Evolutionary conservation across 2,888 invertebrate species (phyloP).

Genomic region (Nemapogon koenigi): DNA sequence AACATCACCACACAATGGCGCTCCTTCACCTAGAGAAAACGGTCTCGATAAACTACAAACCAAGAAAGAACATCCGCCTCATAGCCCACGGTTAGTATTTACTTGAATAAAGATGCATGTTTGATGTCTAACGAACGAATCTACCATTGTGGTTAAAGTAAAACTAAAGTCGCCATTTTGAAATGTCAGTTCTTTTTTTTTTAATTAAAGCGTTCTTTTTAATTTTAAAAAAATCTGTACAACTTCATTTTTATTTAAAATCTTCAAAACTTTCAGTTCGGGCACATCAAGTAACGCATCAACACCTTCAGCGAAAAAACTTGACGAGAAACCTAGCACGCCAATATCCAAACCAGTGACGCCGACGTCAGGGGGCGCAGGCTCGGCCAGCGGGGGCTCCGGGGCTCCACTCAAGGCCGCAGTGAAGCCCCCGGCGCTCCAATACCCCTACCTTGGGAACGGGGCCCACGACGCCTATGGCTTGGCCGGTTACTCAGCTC

Average conservation of each 20-base stretch:
- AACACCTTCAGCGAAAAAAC: conserved; percentile 85
- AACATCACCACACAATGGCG: conserved; percentile 83
- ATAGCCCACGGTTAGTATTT: conserved; percentile 62
- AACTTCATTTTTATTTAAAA: background rate
- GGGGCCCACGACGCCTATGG: conserved; percentile 58
- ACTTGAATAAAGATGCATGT: background rate
- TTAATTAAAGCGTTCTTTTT: background rate
- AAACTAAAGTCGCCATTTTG: too few species aligned
- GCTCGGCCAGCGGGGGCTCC: conserved; percentile 60
- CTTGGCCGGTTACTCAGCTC: conserved; percentile 55
- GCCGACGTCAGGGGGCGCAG: conserved; percentile 73
- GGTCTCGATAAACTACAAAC: conserved; percentile 80
- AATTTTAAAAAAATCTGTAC: background rate
- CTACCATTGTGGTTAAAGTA: background rate
- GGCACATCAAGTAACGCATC: conserved; percentile 92
- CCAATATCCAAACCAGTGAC: conserved; percentile 91
- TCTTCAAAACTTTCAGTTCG: conserved; percentile 60
- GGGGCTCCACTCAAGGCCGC: conserved; percentile 62
- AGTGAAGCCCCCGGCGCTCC: conserved; percentile 66
- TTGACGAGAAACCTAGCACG: conserved; percentile 89
- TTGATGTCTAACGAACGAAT: background rate
- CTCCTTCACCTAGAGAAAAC: conserved; percentile 89
- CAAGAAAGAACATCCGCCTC: conserved; percentile 80
- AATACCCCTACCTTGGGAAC: conserved; percentile 69
- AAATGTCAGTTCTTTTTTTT: too few species aligned